Base-by-base conservation (phyloP, 2,113 vertebrate species). In the Dascyllus trimaculatus region DNA sequence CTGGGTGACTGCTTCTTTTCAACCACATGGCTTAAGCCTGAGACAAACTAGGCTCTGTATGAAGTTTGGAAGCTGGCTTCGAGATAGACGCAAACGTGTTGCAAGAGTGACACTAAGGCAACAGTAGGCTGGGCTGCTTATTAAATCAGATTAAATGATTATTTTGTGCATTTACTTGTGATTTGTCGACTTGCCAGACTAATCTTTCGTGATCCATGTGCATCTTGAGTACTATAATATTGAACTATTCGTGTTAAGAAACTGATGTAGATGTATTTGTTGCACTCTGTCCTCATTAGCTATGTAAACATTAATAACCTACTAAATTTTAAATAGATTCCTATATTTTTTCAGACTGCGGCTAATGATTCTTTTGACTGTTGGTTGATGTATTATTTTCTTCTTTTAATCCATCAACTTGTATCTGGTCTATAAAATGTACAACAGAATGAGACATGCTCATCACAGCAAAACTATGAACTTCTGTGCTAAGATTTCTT, bases 1-100 rank as follows among this genome's bases (percentile, higher is more conserved):
- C 73, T 79, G 19, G 46, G 53, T 62, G 71, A 66, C 80, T 66
- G 79, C 71, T 54, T 71, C 35, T 67, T 74, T 80, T 82, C 79
- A 80, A 56, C 24, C 56, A 58, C 46, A 19, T 49, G 49, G 29
- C 67, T 56, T 25, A 52, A 61, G 60, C 58, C 63, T 68, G 32
- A 7, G 32, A 69, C 38, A 45, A 51, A 65, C 10, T 0, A 46
- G 9, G 46, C 9, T 58, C 21, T 4, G 8, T 21, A 45, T 48
- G 67, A 17, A 46, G 24, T 54, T 43, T 71, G 45, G 15, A 60
- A 4, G 1, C 18, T 45, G 10, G 45, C 43, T 67, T 62, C 18
- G n/a, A 45, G 32, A 74, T 9, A 43, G 5, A 45, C 56, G 15
- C 10, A 62, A 51, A 49, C 24, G 25, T 58, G 22, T 57, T 59